These are phyloP conservation scores for Papilio demoleus DNA, from an alignment of 2,888 invertebrate species.

Conservation along the genomic window DNA sequence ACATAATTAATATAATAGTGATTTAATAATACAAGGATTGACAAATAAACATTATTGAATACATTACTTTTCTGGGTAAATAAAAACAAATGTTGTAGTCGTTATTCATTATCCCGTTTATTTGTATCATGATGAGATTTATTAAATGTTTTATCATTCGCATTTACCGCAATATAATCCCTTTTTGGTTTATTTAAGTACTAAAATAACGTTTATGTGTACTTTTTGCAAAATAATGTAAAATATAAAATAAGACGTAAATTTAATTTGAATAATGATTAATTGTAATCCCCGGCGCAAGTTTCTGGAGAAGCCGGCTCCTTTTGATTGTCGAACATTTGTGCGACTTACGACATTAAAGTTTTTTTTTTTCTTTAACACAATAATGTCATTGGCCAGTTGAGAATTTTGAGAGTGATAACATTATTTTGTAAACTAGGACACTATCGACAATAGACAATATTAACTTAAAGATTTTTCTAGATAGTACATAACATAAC, in stretches of 20 bases:
- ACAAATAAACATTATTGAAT: no score
- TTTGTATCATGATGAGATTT: background rate
- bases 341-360: slow-evolving; percentile 11
- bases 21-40: no score
- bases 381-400: background rate
- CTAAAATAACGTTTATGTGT: background rate
- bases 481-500: no score
- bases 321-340: background rate
- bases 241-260: slow-evolving; percentile 17
- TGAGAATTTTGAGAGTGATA: background rate
- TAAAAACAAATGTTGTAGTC: no score
- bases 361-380: background rate
- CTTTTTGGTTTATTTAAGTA: background rate
- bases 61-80: no score
- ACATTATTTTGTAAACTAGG: background rate
- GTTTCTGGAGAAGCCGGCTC: background rate
- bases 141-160: background rate
- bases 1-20: no score
- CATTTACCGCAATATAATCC: background rate
- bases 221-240: background rate
- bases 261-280: slow-evolving; percentile 14
- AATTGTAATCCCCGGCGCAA: background rate
- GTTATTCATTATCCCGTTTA: background rate
- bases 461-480: no score
- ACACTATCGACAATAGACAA: background rate